These are phyloP conservation scores for Drosophila macrothrix DNA, from an alignment of 2,888 invertebrate genomes.

Conservation along the genomic window DNA sequence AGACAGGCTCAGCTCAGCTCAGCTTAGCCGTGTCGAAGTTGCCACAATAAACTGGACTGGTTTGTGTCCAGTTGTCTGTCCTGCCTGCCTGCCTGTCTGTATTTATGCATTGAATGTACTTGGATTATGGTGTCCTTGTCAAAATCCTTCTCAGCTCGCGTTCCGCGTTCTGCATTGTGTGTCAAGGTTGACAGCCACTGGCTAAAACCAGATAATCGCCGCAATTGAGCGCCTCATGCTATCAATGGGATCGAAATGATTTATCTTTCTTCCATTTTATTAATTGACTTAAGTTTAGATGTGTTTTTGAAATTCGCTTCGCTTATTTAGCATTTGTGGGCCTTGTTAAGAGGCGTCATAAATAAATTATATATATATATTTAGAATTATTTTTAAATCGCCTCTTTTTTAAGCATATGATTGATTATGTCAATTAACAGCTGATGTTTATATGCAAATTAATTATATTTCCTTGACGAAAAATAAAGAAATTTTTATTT, in stretches of 20 bases:
- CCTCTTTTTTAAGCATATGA: no score
- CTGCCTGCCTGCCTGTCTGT: not conserved
- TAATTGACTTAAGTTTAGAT: not conserved
- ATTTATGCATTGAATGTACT: not conserved
- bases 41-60: not conserved
- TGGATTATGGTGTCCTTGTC: not conserved
- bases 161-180: not conserved
- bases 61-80: not conserved
- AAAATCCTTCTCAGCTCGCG: not conserved
- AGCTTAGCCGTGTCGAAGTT: not conserved
- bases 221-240: not conserved
- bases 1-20: not conserved
- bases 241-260: not conserved
- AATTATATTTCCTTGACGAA: not conserved
- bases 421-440: not conserved
- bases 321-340: not conserved
- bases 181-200: not conserved
- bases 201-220: not conserved
- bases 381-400: no score
- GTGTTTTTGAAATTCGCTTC: not conserved
- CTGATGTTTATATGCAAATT: not conserved
- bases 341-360: no score
- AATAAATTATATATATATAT: not conserved
- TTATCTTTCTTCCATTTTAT: not conserved
- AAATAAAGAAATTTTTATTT: not conserved